Evolutionary conservation across 2,113 vertebrate genomes (phyloP), one percentile per base, ranked within the genome.

Genomic region (Zapornia atra): DNA sequence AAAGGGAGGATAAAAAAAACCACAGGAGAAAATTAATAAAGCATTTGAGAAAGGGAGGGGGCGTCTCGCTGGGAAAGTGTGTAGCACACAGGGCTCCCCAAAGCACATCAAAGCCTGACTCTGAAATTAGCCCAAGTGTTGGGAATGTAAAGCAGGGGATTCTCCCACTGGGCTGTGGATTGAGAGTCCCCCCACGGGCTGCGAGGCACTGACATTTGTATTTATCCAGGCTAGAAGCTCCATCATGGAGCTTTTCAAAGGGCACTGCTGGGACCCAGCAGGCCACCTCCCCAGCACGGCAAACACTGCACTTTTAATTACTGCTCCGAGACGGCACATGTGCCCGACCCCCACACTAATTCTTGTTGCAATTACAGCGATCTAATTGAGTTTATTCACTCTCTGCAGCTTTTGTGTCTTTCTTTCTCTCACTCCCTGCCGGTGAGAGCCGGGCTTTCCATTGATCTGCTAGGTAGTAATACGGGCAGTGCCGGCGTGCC

Each of bases 21-120:
- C 93, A 95, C 96, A 96, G 93, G 96, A 96, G 96, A 96, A 97
- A 97, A 96, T 97, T 94, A 97, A 97, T 97, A 97, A 96, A 97
- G 96, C 93, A 66, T 95, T 96, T 90, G 96, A 92, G 93, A 95
- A 96, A 96, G 92, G 94, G 96, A 96, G 96, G 91, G 93, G 86
- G 87, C 25, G 42, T 76, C 96, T 94, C 22, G 76, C 96, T 96
- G 96, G 93, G 96, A 96, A 96, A 97, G 96, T 92, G 96, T 94
- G 96, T 94, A 92, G 92, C 76, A 51, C 96, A 86, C 85, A 95
- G 93, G 95, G 94, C 96, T 96, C 94, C 92, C 95, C 96, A 93
- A 93, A 95, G 96, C 96, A 96, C 96, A 93, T 96, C 96, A 97
- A 97, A 97, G 96, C 92, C 96, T 95, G 90, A 93, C 93, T 97